Evolutionary conservation across 1,140 invertebrate species (phyloP).

Genomic region (Aphelenchoides fujianensis): DNA sequence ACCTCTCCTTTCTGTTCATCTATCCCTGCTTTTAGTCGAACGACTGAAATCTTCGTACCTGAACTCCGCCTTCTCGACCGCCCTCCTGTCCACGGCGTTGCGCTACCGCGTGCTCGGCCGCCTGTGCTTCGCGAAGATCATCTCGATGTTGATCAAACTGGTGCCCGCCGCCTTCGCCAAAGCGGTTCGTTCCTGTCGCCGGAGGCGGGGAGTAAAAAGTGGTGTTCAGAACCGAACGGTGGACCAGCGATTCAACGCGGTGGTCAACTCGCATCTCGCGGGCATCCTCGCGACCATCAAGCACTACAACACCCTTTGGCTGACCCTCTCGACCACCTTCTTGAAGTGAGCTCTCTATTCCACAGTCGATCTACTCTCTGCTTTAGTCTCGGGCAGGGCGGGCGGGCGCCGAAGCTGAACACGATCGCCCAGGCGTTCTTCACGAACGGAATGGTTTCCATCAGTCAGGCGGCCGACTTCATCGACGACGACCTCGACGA

Average conservation of each 20-base stretch:
- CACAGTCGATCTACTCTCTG: constrained; percentile 1
- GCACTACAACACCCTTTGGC: constrained; percentile 10
- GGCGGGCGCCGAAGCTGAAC: constrained; percentile 19
- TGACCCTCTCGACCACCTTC: constrained; percentile 6
- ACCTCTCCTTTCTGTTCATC: constrained; percentile 3
- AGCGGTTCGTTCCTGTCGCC: constrained; percentile 23
- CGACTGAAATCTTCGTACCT: constrained; percentile 27
- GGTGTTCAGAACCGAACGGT: constrained; percentile 9
- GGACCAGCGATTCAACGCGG: neutral
- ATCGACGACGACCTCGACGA: constrained; percentile 27
- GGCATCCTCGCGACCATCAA: neutral
- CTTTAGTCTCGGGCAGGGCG: neutral
- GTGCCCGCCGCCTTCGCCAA: constrained; percentile 34
- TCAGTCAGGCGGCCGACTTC: neutral
- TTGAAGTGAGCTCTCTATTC: constrained; percentile 1
- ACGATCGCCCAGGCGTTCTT: constrained; percentile 32
- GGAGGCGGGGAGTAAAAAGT: no score
- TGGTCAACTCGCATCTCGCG: neutral
- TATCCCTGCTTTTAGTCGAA: constrained; percentile 25
- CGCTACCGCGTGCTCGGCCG: constrained; percentile 32
- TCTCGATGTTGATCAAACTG: constrained; percentile 27
- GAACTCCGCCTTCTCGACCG: constrained; percentile 34
- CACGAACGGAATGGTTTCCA: neutral
- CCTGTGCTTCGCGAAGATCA: constrained; percentile 32
- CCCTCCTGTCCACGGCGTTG: constrained; percentile 27